Evolutionary conservation across 2,113 vertebrate species (phyloP), one percentile per base, ranked within the genome.

Genomic region (Channa maculata): DNA sequence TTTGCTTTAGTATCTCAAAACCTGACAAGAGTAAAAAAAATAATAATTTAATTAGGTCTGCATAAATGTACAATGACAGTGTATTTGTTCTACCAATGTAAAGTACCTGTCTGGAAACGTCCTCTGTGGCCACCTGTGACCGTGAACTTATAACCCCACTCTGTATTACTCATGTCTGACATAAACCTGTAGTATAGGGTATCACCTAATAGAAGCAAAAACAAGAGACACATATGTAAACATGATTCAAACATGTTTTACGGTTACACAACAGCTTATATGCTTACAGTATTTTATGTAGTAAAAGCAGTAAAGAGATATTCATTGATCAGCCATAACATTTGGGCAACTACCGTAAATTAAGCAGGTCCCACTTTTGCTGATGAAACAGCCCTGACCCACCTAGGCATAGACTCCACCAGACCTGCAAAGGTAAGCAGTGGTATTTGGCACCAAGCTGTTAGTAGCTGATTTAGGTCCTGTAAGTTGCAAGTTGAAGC

Each of bases 141-240:
- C 1, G 96, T 97, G 85, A 99, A 99, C 88, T 95, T 98, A 73
- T 98, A 99, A 59, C 98, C 98, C 98, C 98, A 99, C 86, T 99
- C 98, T 0, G 97, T 99, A 93, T 98, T 98, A 90, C 97, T 98
- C 96, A 99, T 98, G 93, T 99, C 98, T 0, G 97, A 98, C 83
- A 96, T 96, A 39, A 99, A 99, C 36, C 94, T 92, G 88, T 97
- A 99, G 88, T 97, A 95, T 8, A 99, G 93, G 0, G 97, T 98
- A 54, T 99, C 98, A 73, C 98, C 97, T 99, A 75, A 0, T 64
- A 73, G 73, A 79, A 43, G 86, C 5, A 55, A 54, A 71, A 15
- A 77, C 55, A 76, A 5, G 15, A 33, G 8, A 45, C 33, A 63
- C 24, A n/a, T 44, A n/a, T 7, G 9, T 15, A 10, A 71, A 15